These are phyloP conservation scores for Peromyscus eremicus DNA, from an alignment of 2,797 vertebrate genomes.

Conservation along the genomic window DNA sequence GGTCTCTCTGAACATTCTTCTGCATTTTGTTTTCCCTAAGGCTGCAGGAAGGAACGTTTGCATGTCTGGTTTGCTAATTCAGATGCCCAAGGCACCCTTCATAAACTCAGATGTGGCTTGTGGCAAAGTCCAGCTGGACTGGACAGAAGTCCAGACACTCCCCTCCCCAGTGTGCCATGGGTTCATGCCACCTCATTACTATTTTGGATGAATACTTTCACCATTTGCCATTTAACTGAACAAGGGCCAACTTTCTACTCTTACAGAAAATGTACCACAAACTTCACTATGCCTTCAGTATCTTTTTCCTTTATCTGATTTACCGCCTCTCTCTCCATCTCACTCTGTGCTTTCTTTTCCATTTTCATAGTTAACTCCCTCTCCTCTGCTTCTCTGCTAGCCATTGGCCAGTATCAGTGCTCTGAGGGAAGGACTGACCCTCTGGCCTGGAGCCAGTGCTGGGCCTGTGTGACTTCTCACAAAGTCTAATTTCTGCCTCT, in stretches of 20 bases:
- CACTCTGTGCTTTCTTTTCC: no score
- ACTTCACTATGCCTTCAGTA: background rate
- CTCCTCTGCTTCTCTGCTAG: background rate
- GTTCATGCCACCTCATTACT: background rate
- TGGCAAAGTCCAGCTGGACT: background rate
- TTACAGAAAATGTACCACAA: background rate
- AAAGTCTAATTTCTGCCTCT: slow-evolving; percentile 4
- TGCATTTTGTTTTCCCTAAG: background rate
- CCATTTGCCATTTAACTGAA: background rate
- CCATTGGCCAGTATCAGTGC: background rate
- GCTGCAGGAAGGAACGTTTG: background rate
- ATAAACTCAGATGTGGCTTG: background rate
- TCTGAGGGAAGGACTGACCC: background rate
- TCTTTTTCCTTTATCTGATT: background rate
- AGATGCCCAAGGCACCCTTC: background rate
- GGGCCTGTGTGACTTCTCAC: background rate
- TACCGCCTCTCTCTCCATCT: no score
- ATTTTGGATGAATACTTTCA: background rate
- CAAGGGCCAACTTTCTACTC: background rate
- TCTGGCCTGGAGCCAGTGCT: background rate
- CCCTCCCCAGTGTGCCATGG: background rate
- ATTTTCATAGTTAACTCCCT: background rate
- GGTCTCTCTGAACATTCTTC: background rate
- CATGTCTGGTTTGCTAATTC: background rate
- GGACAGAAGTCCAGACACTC: rapidly evolving